These are phyloP conservation scores for Athalia circularis DNA, from an alignment of 2,888 invertebrate species.

Conservation along the genomic window DNA sequence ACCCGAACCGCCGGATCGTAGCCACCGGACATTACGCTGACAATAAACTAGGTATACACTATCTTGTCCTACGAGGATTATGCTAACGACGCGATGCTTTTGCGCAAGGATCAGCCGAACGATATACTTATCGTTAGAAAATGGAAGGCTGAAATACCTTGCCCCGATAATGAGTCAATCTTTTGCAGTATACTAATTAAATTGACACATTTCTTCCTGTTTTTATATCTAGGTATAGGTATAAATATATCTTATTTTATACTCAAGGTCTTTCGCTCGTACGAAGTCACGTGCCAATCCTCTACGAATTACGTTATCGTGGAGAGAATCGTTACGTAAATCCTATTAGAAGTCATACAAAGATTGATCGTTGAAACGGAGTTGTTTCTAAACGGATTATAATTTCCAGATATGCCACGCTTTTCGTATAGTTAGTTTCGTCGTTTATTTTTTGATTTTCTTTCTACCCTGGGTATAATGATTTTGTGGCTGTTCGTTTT, in stretches of 20 bases:
- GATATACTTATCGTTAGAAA: background rate
- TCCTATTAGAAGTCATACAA: constrained; percentile 40
- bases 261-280: constrained; percentile 7
- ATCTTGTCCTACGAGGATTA: no score
- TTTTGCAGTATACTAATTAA: no score
- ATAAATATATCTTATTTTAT: background rate
- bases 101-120: background rate
- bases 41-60: constrained; percentile 20
- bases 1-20: background rate
- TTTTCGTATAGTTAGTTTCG: background rate
- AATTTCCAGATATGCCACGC: constrained; percentile 17
- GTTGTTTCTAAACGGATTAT: constrained; percentile 19
- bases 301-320: constrained; percentile 1
- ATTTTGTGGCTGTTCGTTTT: background rate
- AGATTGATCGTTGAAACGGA: constrained; percentile 15
- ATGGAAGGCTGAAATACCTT: no score
- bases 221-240: background rate
- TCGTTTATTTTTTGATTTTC: background rate
- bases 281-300: constrained; percentile 30
- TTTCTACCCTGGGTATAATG: background rate
- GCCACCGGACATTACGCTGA: background rate
- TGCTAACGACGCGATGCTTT: no score
- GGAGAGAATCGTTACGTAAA: constrained; percentile 6
- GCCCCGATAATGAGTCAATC: no score
- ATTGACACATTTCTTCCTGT: no score